Conservation (phyloP, 2,113 vertebrate genomes). For the Megaceryle maxima region DNA sequence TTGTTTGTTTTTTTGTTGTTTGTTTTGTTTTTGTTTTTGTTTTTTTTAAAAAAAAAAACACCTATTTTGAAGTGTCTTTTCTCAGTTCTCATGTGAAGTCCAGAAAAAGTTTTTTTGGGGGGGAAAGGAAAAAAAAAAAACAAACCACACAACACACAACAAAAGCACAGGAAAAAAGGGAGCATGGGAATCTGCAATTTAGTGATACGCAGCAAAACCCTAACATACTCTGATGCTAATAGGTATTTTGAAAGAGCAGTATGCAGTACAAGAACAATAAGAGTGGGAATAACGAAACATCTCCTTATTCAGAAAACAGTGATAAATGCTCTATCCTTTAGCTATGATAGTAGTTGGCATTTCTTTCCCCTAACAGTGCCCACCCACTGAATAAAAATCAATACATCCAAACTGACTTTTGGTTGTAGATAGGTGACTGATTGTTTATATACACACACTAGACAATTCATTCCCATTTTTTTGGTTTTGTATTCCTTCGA, state of each 20-base stretch:
- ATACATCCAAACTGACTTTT: background rate
- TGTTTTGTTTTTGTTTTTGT: too few relatives aligned
- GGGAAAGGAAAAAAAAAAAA: too few relatives aligned
- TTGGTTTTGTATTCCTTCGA: background rate
- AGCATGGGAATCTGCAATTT: background rate
- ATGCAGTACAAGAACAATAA: background rate
- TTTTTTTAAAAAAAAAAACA: too few relatives aligned
- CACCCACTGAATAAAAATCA: background rate
- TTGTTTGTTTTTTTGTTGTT: too few relatives aligned
- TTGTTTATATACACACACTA: background rate
- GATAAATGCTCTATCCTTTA: background rate
- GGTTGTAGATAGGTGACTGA: background rate
- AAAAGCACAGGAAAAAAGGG: too few relatives aligned
- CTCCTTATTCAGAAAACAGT: background rate
- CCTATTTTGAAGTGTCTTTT: background rate
- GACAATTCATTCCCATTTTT: background rate
- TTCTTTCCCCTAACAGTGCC: background rate
- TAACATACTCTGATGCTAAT: background rate
- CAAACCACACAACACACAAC: too few relatives aligned
- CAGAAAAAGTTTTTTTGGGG: background rate
- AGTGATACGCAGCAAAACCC: background rate
- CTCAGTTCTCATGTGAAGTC: background rate
- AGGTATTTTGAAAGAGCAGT: background rate
- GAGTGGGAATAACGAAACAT: background rate
- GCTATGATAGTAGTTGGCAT: background rate